Evolutionary conservation across 2,888 invertebrate species (phyloP).

Genomic region (Acanthosepion lycidas): DNA sequence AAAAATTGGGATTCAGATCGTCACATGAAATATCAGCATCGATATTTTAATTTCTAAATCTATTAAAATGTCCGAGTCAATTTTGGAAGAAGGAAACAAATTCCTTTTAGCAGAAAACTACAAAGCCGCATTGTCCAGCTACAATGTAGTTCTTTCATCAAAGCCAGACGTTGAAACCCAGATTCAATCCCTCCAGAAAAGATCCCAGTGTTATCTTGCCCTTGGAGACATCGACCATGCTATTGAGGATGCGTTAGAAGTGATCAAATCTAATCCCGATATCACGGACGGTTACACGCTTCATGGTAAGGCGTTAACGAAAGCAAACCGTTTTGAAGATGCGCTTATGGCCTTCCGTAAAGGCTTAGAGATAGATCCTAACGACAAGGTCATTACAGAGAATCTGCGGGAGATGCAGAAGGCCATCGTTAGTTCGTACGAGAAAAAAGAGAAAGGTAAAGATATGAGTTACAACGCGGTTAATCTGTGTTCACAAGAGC

Average conservation of each 20-base stretch:
- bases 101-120: not conserved
- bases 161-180: not conserved
- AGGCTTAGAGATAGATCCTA: slow-evolving; percentile 57
- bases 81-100: not conserved
- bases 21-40: not conserved
- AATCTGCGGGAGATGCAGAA: slow-evolving; percentile 56
- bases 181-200: slow-evolving; percentile 51
- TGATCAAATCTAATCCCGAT: slow-evolving; percentile 51
- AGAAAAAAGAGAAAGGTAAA: slow-evolving; percentile 51
- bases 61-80: not conserved
- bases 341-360: slow-evolving; percentile 54
- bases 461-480: slow-evolving; percentile 57
- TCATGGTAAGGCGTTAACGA: slow-evolving; percentile 55
- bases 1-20: not conserved
- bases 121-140: not conserved
- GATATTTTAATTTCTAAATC: not conserved
- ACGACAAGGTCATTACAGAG: slow-evolving; percentile 54
- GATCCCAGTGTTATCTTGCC: slow-evolving; percentile 54
- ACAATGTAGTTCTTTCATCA: not conserved
- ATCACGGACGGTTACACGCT: slow-evolving; percentile 54
- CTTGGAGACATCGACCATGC: slow-evolving; percentile 53
- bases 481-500: slow-evolving; percentile 58
- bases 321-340: slow-evolving; percentile 55
- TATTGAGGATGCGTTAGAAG: slow-evolving; percentile 54
- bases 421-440: slow-evolving; percentile 53